phyloP scores from a whole-genome alignment of 2,113 vertebrate species.

The Dipodomys spectabilis region DNA sequence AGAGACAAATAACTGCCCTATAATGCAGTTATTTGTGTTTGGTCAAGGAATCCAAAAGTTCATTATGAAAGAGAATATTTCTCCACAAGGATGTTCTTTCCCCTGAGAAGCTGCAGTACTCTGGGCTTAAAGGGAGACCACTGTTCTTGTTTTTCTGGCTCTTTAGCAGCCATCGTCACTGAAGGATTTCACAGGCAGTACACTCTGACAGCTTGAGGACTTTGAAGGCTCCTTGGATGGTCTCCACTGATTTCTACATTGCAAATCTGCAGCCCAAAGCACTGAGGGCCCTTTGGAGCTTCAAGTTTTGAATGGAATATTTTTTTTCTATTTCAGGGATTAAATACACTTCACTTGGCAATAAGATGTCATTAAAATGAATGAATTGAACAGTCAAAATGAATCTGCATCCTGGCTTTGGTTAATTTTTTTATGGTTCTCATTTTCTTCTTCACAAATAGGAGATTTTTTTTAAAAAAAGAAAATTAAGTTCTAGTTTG shows the following conservation, averaged over 20 bases:
- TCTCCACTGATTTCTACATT: not conserved
- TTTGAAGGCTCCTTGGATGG: not conserved
- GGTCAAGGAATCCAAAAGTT: not conserved
- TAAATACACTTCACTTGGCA: conserved; percentile 19
- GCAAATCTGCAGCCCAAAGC: not conserved
- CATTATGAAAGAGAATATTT: not conserved
- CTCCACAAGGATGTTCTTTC: not conserved
- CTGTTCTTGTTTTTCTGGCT: too few relatives aligned
- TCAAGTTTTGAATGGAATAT: conserved; percentile 41
- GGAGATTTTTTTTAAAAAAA: too few relatives aligned
- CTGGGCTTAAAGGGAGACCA: too few relatives aligned
- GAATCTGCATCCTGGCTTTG: conserved; percentile 31
- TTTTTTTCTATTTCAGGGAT: not conserved
- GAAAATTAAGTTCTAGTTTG: not conserved
- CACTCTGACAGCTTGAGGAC: not conserved
- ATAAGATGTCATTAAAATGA: conserved; percentile 42
- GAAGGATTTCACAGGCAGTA: not conserved
- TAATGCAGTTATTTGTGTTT: not conserved
- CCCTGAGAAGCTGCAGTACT: not conserved
- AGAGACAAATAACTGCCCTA: not conserved
- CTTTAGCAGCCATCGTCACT: not conserved
- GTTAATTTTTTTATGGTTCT: conserved; percentile 2
- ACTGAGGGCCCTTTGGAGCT: not conserved
- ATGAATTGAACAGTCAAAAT: not conserved
- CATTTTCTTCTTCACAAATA: too few relatives aligned